phyloP scores from a whole-genome alignment of 1,140 invertebrate species.

The Lasioglossum albipes region DNA sequence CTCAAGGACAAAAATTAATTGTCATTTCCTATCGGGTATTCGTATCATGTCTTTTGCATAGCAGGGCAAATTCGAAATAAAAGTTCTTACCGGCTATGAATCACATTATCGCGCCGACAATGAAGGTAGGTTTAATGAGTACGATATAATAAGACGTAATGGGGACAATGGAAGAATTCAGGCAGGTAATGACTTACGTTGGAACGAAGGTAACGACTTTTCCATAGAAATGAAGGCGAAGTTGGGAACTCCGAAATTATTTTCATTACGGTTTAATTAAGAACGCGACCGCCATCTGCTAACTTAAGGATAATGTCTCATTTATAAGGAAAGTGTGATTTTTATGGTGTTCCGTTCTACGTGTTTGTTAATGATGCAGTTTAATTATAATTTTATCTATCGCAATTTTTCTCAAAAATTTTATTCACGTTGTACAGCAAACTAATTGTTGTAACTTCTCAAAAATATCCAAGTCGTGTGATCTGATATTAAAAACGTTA shows the following conservation, averaged over 20 bases:
- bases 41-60: no score
- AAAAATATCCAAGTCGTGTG: no score
- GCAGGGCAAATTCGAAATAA: constrained; percentile 22
- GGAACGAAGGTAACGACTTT: constrained; percentile 16
- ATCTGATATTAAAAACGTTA: no score
- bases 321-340: not conserved
- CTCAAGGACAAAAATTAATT: no score
- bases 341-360: not conserved
- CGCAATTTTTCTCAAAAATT: no score
- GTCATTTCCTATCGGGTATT: not conserved
- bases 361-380: constrained; percentile 1
- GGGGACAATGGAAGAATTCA: constrained; percentile 15
- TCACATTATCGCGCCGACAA: constrained; percentile 27
- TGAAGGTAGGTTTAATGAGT: constrained; percentile 35
- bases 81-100: constrained; percentile 1
- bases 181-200: constrained; percentile 22
- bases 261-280: constrained; percentile 29
- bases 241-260: constrained; percentile 24
- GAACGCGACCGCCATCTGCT: no score
- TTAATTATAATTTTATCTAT: not conserved
- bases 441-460: no score
- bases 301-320: not conserved
- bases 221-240: constrained; percentile 9
- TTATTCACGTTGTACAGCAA: no score
- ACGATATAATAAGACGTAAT: constrained; percentile 34